Base-by-base conservation (phyloP, 30 jellyfish, hydroid and myxozoan genomes). In the Haliclystus octoradiatus region DNA sequence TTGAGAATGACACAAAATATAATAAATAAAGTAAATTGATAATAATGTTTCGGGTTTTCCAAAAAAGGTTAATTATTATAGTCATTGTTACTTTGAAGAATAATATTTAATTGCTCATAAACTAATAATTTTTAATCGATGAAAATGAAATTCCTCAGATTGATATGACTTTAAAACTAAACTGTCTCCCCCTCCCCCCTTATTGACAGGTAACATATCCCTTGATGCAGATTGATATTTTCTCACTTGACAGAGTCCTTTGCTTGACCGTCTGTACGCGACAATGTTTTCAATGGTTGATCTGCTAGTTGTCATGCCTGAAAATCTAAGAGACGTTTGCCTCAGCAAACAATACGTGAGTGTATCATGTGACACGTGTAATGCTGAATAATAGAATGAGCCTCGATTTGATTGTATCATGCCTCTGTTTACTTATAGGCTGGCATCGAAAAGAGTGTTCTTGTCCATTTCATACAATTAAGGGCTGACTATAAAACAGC, bases 401-500 rank as follows among this genome's bases (percentile, higher is more conserved):
- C n/a, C n/a, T n/a, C n/a, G n/a, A n/a, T 60, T 9, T 71, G 70
- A 0, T 32, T 19, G 31, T 13, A 27, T 57, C 13, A 13, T 27
- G 27, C 15, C 22, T 47, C 29, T 32, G 33, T 52, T 1, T 57
- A 33, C 35, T 63, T 66, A 23, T 78, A 89, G 98, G 94, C 94
- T 46, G 98, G 84, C 13, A 52, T 89, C 63, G 98, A 89, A 32
- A 89, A 82, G 57, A 53, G 82, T 57, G 93, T 77, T 23, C 77
- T 81, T 31, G 94, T 76, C 28, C 98, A 89, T 52, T 89, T 89
- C 71, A 81, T 89, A 27, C 98, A 89, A 60, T 92, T 89, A 65
- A 68, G 98, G 33, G 95, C 98, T 2, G 98, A 89, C 72, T 89
- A 81, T 78, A 89, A 89, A 33, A 77, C 86, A 25, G 84, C 93